These are phyloP conservation scores for Perognathus longimembris DNA, from an alignment of 2,113 vertebrate species.

Conservation along the genomic window DNA sequence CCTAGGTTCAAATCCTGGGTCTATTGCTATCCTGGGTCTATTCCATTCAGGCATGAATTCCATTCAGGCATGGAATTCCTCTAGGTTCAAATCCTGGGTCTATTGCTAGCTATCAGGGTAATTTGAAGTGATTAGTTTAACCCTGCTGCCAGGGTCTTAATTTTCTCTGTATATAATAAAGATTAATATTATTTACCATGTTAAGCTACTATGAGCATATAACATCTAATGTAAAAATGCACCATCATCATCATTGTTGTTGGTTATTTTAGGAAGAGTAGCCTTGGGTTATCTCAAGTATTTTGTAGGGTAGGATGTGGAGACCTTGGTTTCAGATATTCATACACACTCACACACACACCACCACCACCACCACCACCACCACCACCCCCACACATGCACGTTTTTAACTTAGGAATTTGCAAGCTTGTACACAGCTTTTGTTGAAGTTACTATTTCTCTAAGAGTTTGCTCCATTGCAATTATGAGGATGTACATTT, in stretches of 20 bases:
- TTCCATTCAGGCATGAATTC: background rate
- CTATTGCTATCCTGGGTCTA: no score
- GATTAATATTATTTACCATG: background rate
- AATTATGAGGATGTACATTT: background rate
- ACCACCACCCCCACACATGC: no score
- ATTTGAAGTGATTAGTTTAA: background rate
- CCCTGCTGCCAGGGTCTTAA: no score
- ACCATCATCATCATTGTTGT: no score
- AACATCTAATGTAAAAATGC: background rate
- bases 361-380: no score
- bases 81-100: background rate
- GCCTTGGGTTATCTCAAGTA: constrained; percentile 70
- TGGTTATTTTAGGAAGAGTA: constrained; percentile 63
- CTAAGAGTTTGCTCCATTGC: background rate
- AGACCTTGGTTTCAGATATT: constrained; percentile 48
- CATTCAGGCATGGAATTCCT: background rate
- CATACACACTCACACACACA: no score
- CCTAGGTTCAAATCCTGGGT: no score
- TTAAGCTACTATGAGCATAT: background rate
- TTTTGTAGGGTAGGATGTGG: background rate
- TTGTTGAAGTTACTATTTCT: background rate
- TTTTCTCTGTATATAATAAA: background rate
- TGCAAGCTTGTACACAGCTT: background rate
- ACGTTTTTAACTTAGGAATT: constrained; percentile 12
- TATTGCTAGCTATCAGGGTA: background rate